Evolutionary conservation across 2,113 vertebrate genomes (phyloP), one percentile per base, ranked within the genome.

Genomic region (Regulus satrapa): DNA sequence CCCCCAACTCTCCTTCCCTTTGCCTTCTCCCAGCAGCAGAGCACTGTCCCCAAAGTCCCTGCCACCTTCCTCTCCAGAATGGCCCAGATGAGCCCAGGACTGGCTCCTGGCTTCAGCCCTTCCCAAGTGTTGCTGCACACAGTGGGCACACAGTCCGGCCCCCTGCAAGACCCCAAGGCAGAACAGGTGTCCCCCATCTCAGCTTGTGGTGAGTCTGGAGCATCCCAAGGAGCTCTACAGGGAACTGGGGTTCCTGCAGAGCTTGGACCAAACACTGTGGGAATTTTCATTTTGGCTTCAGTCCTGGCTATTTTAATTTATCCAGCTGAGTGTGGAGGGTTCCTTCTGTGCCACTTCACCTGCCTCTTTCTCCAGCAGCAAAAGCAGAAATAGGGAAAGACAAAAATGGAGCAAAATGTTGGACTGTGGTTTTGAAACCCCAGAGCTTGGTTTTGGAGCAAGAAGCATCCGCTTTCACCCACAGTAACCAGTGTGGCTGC

Each of bases 151-250:
- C 92, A 38, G 88, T 85, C 96, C 4, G 95, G 36, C 69, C 69
- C 96, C 20, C 89, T 90, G 81, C 94, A 98, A 32, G 85, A 98
- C 72, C 99, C 99, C 87, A 99, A 99, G 97, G 98, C 96, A 1
- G 99, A 99, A 96, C 98, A 97, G 34, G 98, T 99, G 3, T 99
- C 99, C 6, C 99, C 99, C 5, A 98, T 98, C 1, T 98, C 97
- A 2, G 93, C 96, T 31, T 98, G 98, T 1, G 97, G 98, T 91
- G 97, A 99, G 93, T 95, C 43, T 86, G 63, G 41, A 34, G 34
- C 67, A 56, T 41, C 5, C 59, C 34, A 31, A 85, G 48, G 20
- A 54, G 26, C 68, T 56, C 76, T 49, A 31, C 18, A 26, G 66
- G 58, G 29, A 12, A 21, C 34, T 2, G 5, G 2, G 0, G 24